A percentile compares a stretch with the other conserved stretches of the same genome.
Conservation (phyloP, 2,797 vertebrate genomes). For the Ptychadena robeensis region DNA sequence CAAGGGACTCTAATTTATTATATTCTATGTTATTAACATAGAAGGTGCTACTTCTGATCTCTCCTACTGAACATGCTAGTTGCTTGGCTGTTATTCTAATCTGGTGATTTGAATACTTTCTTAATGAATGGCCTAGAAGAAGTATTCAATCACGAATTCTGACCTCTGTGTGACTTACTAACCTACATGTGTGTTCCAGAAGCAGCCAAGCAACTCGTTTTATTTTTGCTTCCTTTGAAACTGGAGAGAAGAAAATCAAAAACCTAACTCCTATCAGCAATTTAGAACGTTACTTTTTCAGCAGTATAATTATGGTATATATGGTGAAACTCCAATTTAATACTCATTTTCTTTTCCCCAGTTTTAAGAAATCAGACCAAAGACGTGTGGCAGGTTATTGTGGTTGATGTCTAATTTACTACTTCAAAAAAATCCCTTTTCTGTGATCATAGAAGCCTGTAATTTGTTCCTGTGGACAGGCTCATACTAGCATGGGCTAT, state of each 20-base stretch:
- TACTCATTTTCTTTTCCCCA: not conserved
- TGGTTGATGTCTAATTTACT: conserved; percentile 72
- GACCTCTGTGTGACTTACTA: no score
- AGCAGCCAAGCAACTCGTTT: not conserved
- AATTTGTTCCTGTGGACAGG: conserved; percentile 75
- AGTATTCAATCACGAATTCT: not conserved
- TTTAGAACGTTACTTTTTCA: no score
- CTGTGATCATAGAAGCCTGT: conserved; percentile 79
- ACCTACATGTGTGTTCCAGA: not conserved
- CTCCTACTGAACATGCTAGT: not conserved
- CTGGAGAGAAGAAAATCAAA: not conserved
- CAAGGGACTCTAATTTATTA: conserved; percentile 53
- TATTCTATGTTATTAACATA: not conserved
- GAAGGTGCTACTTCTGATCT: not conserved
- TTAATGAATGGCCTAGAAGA: not conserved
- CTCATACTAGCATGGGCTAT: conserved; percentile 71
- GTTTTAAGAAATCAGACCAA: conserved; percentile 10
- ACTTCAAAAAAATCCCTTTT: conserved; percentile 71
- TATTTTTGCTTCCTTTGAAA: not conserved
- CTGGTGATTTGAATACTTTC: not conserved
- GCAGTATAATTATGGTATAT: no score
- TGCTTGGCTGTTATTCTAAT: not conserved
- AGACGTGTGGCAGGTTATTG: conserved; percentile 74
- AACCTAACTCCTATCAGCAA: no score
- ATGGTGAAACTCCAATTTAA: not conserved